Base-by-base conservation (phyloP, 2,797 vertebrate species). In the Graptemys geographica region DNA sequence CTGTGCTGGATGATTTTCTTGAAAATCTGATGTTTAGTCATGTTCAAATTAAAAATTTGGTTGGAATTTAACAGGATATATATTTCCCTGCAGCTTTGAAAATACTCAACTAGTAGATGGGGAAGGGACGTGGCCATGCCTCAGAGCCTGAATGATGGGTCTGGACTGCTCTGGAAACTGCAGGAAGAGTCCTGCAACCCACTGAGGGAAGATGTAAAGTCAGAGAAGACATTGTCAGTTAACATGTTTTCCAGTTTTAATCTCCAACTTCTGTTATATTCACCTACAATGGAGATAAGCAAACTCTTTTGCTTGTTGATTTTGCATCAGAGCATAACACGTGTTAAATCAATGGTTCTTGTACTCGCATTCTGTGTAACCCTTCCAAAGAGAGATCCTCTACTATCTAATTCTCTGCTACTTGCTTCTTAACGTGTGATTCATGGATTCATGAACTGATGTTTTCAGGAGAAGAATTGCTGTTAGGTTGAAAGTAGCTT, bases 1-100 rank as follows among this genome's bases (percentile, higher is more conserved):
- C 49, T 81, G 53, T 89, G 59, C 31, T 74, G 81, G 7, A 79
- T 90, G 0, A 81, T 87, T 88, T 86, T 41, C 83, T 94, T 16
- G n/a, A 53, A 91, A 21, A 33, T 18, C 27, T 28, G 57, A 59
- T 65, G 16, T 65, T 16, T 13, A 33, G 44, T 86, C 79, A 51
- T 9, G n/a, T 57, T 93, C 33, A 53, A 85, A 56, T 80, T 81
- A 83, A 41, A 28, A 44, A 76, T 8, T 47, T 28, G 0, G 27
- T 87, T 52, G 55, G 84, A 87, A 76, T 23, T 41, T 10, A 62
- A 37, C 62, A 84, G 21, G 69, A 83, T 80, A 21, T 56, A 19
- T 79, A 49, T 55, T 37, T 41, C 6, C 19, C 5, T 6, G 28
- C 81, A 56, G 59, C 44, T 44, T 23, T 0, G 0, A 19, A 81